phyloP scores from a whole-genome alignment of 2,797 vertebrate species.

The Octomys mimax region DNA sequence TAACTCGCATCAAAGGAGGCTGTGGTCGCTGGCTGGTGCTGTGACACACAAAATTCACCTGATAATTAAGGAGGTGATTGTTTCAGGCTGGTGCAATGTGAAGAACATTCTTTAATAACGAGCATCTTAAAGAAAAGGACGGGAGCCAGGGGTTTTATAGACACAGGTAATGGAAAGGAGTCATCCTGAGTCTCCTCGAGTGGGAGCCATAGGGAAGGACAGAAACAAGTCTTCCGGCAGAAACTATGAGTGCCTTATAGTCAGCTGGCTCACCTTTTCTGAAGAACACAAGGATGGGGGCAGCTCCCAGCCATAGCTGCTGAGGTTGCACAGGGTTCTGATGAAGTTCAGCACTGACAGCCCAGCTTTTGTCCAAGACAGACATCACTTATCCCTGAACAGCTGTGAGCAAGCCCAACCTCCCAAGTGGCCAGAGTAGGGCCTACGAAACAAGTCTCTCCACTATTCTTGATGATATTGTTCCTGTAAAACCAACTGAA shows the following conservation, averaged over 20 bases:
- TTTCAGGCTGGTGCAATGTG: neutral
- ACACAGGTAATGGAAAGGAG: neutral
- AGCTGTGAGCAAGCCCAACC: neutral
- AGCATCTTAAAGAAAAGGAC: neutral
- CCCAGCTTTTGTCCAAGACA: neutral
- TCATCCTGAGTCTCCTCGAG: neutral
- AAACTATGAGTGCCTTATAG: neutral
- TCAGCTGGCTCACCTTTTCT: constrained; percentile 14
- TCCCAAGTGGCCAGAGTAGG: neutral
- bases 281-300: neutral
- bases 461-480: neutral
- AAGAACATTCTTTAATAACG: neutral
- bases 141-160: neutral
- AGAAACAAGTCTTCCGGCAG: neutral
- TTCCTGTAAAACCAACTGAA: neutral
- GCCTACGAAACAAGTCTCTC: neutral
- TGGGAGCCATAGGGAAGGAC: neutral
- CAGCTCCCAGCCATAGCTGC: neutral
- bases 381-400: too few species aligned
- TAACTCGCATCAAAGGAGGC: neutral
- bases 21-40: neutral
- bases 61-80: neutral
- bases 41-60: neutral
- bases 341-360: neutral
- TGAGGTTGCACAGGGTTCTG: neutral